Evolutionary conservation across 2,888 invertebrate genomes (phyloP).

Genomic region (Augochlorella aurata): DNA sequence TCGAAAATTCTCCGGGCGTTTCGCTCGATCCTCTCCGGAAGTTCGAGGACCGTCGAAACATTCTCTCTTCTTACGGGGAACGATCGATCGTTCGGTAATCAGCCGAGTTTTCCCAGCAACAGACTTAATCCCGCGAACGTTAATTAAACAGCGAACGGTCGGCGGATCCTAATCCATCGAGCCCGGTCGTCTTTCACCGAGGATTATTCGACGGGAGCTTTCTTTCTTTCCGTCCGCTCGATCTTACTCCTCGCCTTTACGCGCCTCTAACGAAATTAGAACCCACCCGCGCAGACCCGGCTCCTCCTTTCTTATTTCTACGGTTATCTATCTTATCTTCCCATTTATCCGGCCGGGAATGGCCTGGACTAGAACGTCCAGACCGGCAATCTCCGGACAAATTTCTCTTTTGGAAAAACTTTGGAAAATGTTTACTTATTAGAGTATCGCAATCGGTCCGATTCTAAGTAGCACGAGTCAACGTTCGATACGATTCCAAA

Average conservation of each 20-base stretch:
- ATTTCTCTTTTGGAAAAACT: too few relatives aligned
- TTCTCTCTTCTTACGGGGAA: not conserved
- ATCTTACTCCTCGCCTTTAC: slow-evolving; percentile 38
- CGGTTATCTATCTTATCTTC: slow-evolving; percentile 20
- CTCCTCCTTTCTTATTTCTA: slow-evolving; percentile 16
- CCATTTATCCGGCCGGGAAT: slow-evolving; percentile 26
- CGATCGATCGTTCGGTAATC: slow-evolving; percentile 59
- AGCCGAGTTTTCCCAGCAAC: slow-evolving; percentile 56
- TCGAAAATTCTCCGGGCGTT: slow-evolving; percentile 3
- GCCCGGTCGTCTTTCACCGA: slow-evolving; percentile 54
- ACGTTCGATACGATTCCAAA: too few relatives aligned
- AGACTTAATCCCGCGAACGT: slow-evolving; percentile 64
- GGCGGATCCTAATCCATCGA: slow-evolving; percentile 54
- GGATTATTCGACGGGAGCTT: slow-evolving; percentile 53
- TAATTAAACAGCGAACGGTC: slow-evolving; percentile 66
- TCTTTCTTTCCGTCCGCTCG: slow-evolving; percentile 34
- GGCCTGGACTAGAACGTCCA: slow-evolving; percentile 19
- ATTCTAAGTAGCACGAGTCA: too few relatives aligned
- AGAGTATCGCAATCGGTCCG: too few relatives aligned
- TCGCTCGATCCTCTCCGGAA: not conserved
- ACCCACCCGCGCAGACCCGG: not conserved
- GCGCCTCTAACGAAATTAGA: slow-evolving; percentile 32
- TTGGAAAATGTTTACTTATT: too few relatives aligned
- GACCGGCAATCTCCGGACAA: too few relatives aligned
- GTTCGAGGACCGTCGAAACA: too few relatives aligned